Percentiles rank a stretch among this genome's conserved stretches.
These are phyloP conservation scores for Charadrius vociferus DNA, from an alignment of 2,113 vertebrate genomes.

Conservation along the genomic window DNA sequence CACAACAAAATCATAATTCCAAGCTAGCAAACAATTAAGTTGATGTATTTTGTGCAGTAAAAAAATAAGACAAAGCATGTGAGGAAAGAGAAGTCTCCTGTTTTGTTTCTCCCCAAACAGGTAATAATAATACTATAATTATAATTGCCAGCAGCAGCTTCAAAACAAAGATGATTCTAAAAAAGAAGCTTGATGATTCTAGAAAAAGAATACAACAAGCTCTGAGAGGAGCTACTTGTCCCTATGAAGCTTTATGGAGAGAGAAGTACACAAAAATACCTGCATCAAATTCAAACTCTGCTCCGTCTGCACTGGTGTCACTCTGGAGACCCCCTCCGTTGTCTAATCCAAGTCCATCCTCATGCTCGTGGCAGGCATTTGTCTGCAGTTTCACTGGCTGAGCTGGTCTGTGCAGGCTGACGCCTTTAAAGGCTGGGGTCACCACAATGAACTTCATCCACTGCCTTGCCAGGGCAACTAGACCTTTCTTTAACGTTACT, in stretches of 20 bases:
- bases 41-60: neutral
- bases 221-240: neutral
- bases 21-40: neutral
- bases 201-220: neutral
- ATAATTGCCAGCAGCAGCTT: neutral
- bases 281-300: conserved; percentile 97
- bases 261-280: conserved; percentile 72
- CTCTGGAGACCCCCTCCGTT: conserved; percentile 90
- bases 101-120: neutral
- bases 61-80: neutral
- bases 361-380: conserved; percentile 69
- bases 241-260: neutral
- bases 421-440: conserved; percentile 94
- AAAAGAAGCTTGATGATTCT: neutral
- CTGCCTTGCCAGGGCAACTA: conserved; percentile 94
- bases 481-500: conserved; percentile 96
- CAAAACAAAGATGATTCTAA: neutral
- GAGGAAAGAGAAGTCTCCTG: neutral
- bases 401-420: conserved; percentile 87
- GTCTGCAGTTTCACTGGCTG: conserved; percentile 84
- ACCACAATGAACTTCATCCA: conserved; percentile 99
- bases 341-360: conserved; percentile 83
- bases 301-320: conserved; percentile 96
- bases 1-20: neutral
- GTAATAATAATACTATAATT: neutral